A percentile compares a stretch with the other conserved stretches of the same genome.
Evolutionary conservation across 2,113 vertebrate species (phyloP).

Genomic region (Oreocharis arfaki): DNA sequence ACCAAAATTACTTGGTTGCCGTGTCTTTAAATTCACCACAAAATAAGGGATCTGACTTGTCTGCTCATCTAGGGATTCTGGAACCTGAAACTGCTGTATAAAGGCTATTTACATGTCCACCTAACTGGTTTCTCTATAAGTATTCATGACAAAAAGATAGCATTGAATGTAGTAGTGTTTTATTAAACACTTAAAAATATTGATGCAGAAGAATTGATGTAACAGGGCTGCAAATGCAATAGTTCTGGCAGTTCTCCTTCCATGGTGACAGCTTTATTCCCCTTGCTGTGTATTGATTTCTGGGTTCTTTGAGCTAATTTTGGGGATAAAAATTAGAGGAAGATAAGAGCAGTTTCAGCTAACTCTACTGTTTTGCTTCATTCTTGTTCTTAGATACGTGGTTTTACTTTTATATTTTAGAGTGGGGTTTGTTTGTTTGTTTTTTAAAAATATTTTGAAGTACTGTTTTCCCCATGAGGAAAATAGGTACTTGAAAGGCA

Average conservation of each 20-base stretch:
- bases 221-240: neutral
- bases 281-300: neutral
- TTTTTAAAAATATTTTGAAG: neutral
- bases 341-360: neutral
- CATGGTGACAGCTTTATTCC: neutral
- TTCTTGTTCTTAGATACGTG: neutral
- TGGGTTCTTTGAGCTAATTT: neutral
- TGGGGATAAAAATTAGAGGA: neutral
- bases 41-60: neutral
- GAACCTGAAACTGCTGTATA: neutral
- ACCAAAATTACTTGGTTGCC: neutral
- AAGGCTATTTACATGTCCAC: neutral
- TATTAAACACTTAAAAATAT: slow-evolving; percentile 40
- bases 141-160: slow-evolving; percentile 1
- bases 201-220: neutral
- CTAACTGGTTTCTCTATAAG: neutral
- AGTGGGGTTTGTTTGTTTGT: neutral
- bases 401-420: neutral
- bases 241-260: neutral
- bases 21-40: neutral
- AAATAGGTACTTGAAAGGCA: neutral
- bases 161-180: neutral
- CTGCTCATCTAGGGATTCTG: neutral
- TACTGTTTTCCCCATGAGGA: neutral
- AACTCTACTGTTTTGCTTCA: neutral